Conservation (phyloP, 2,888 invertebrate genomes). For the Amblyjoppa fuscipennis region DNA sequence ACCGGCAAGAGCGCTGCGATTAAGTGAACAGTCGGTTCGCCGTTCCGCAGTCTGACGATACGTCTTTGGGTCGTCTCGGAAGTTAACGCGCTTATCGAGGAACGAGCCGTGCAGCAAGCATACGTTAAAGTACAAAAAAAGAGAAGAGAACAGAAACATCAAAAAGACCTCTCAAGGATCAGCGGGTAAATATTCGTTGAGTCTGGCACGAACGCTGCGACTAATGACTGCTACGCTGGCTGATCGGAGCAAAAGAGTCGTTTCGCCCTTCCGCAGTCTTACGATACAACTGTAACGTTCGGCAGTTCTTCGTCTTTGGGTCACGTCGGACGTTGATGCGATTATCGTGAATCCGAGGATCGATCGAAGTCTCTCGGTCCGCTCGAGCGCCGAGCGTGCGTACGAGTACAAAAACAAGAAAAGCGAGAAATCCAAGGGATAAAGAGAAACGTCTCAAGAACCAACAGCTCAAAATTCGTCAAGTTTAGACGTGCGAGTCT, state of each 20-base stretch:
- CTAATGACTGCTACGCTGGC: not conserved
- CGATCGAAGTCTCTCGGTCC: no score
- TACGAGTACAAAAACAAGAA: no score
- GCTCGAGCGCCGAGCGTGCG: no score
- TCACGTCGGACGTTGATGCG: not conserved
- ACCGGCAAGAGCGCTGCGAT: no score
- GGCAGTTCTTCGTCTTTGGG: slow-evolving; percentile 71
- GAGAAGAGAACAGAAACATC: no score
- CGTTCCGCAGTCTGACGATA: slow-evolving; percentile 36
- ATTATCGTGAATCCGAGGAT: not conserved
- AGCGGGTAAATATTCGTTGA: no score
- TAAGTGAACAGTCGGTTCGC: slow-evolving; percentile 28
- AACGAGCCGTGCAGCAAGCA: no score
- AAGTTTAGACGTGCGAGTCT: not conserved
- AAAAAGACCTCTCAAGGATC: no score
- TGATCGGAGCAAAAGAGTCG: not conserved
- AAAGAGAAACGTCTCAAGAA: not conserved
- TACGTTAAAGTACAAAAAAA: no score
- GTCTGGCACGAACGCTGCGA: not conserved
- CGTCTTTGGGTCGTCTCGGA: not conserved
- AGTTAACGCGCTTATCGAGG: no score
- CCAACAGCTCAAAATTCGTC: not conserved
- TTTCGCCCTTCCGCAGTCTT: slow-evolving; percentile 43
- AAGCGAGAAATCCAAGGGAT: no score
- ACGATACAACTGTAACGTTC: slow-evolving; percentile 75